Percentiles rank a stretch among this genome's conserved stretches.
These are phyloP conservation scores for Melinaea menophilus DNA, from an alignment of 2,888 invertebrate genomes.

Conservation along the genomic window DNA sequence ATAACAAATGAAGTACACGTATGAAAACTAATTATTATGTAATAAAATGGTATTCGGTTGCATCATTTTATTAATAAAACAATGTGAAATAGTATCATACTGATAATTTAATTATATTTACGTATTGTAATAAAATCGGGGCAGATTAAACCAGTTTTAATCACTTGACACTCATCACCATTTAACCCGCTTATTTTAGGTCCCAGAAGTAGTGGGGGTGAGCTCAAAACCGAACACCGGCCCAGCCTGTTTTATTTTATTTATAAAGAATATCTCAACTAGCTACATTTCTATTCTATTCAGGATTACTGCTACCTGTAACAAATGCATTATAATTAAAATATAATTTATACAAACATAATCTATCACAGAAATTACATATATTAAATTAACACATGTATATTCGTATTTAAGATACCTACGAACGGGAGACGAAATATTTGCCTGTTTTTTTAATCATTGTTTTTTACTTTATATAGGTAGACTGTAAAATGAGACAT, in stretches of 20 bases:
- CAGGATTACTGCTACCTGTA: constrained; percentile 59
- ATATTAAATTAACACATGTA: too few species aligned
- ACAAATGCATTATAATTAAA: constrained; percentile 27
- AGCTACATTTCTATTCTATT: constrained; percentile 23
- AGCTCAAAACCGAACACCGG: not conserved
- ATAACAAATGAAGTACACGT: too few species aligned
- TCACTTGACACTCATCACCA: constrained; percentile 3
- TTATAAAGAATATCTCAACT: constrained; percentile 9
- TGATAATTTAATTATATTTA: not conserved
- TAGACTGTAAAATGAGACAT: too few species aligned
- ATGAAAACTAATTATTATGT: not conserved
- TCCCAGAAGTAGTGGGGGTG: not conserved
- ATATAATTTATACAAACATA: not conserved
- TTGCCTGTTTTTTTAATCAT: too few species aligned
- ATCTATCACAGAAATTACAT: not conserved
- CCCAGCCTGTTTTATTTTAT: not conserved
- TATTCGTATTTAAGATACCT: too few species aligned
- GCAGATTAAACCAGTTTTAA: not conserved
- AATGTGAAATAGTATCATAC: not conserved
- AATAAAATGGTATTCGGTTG: not conserved
- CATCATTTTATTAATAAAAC: not conserved
- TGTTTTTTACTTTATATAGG: too few species aligned
- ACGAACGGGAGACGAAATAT: too few species aligned
- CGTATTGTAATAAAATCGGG: not conserved
- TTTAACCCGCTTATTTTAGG: not conserved